These are phyloP conservation scores for Cephalopterus ornatus DNA, from an alignment of 2,113 vertebrate genomes.

Conservation along the genomic window DNA sequence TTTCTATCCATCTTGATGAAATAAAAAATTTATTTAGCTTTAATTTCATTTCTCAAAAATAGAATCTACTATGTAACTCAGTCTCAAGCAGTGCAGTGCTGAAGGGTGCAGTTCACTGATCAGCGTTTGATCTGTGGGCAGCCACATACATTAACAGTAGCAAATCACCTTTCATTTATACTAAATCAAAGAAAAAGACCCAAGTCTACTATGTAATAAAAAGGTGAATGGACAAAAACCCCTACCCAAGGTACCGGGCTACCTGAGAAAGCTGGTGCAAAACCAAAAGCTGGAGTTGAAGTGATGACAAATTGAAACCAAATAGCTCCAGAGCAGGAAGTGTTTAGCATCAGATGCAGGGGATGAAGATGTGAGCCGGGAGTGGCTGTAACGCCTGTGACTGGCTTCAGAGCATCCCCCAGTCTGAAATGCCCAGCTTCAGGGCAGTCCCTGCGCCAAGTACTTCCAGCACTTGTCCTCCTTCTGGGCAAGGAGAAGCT, in stretches of 20 bases:
- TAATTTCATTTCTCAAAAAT: not conserved
- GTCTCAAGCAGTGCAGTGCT: not conserved
- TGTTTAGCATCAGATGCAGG: not conserved
- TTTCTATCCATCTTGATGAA: not conserved
- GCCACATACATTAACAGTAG: not conserved
- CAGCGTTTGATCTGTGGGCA: not conserved
- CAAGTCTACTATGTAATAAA: not conserved
- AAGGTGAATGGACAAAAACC: not conserved
- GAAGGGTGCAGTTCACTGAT: not conserved
- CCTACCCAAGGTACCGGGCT: accelerated
- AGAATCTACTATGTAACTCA: not conserved
- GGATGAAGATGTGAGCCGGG: accelerated
- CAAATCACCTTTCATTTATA: not conserved
- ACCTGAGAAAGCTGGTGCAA: not conserved
- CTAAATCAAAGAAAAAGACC: not conserved
- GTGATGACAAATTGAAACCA: accelerated
- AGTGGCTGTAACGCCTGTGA: not conserved
- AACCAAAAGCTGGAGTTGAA: not conserved
- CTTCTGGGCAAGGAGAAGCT: not conserved
- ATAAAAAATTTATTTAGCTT: not conserved
- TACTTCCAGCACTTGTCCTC: accelerated
- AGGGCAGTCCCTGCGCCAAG: accelerated
- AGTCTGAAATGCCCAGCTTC: not conserved
- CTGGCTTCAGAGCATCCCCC: accelerated
- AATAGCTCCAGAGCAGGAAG: not conserved